Evolutionary conservation across 1,140 invertebrate species (phyloP), one percentile per base, ranked within the genome.

Genomic region (Halictus rubicundus): DNA sequence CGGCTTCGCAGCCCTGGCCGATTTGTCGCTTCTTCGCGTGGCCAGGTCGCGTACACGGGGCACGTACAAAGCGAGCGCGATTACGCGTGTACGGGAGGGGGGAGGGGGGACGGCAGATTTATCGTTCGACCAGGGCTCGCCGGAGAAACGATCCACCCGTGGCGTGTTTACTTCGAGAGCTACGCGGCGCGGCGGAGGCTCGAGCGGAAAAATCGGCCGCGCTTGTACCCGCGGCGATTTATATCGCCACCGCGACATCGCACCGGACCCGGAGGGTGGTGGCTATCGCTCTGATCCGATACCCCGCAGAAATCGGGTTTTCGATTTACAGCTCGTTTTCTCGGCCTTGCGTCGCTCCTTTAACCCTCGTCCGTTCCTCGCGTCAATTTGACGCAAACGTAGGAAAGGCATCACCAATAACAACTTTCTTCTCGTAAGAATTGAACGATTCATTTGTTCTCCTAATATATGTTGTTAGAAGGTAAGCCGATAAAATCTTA

Each of bases 51-150:
- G 54, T 79, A 70, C 76, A 77, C 81, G 60, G 42, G 42, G 61
- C 71, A 68, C 82, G 77, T 80, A 83, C 68, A 77, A 84, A 84
- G 81, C 82, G 82, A 77, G 79, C 83, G 78, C 78, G 82, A 85
- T 85, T 85, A 85, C 68, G 82, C 82, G 68, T 75, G 64, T 83
- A 85, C 68, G 59, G 10, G n/a, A n/a, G n/a, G n/a, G n/a, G n/a
- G n/a, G n/a, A n/a, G n/a, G n/a, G n/a, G 12, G 46, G 64, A 42
- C 69, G 68, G 52, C 82, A 85, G 83, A 85, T 85, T 85, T 85
- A 85, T 85, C 82, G 82, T 52, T 46, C 27, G 78, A 66, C 80
- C 83, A 80, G 60, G 59, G 78, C 83, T 65, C 60, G 77, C 71
- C 54, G 52, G 78, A 76, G 78, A 81, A 85, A 85, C 78, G 78